phyloP scores from a whole-genome alignment of 2,888 invertebrate genomes.

The Lagria hirta region DNA sequence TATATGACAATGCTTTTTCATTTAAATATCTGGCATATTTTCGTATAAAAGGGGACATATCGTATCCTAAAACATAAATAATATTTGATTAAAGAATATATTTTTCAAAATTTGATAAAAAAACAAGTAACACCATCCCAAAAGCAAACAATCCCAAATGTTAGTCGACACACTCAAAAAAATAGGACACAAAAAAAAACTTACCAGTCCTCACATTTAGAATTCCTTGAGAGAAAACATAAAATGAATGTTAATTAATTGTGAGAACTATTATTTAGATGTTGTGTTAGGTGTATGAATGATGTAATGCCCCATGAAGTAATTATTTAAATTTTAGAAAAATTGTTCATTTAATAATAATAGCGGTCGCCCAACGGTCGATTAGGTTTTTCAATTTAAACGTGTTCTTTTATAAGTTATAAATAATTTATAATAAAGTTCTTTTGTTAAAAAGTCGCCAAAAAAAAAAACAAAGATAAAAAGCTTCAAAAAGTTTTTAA shows the following conservation, averaged over 20 bases:
- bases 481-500: no score
- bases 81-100: background rate
- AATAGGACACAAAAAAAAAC: slow-evolving; percentile 42
- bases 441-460: no score
- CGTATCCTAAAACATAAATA: slow-evolving; percentile 64
- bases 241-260: slow-evolving; percentile 22
- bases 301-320: slow-evolving; percentile 1
- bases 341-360: no score
- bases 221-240: slow-evolving; percentile 37
- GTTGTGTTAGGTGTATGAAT: slow-evolving; percentile 4
- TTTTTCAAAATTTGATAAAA: background rate
- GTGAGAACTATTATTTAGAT: slow-evolving; percentile 3
- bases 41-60: slow-evolving; percentile 99
- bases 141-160: slow-evolving; percentile 5
- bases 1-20: slow-evolving; percentile 97
- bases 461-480: no score
- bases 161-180: slow-evolving; percentile 1
- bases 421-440: no score
- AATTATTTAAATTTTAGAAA: background rate
- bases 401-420: no score
- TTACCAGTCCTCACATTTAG: slow-evolving; percentile 66
- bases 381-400: no score
- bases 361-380: no score
- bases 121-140: slow-evolving; percentile 5
- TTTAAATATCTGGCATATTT: slow-evolving; percentile 99